Evolutionary conservation across 2,797 vertebrate genomes (phyloP).

Genomic region (Aldrovandia affinis): DNA sequence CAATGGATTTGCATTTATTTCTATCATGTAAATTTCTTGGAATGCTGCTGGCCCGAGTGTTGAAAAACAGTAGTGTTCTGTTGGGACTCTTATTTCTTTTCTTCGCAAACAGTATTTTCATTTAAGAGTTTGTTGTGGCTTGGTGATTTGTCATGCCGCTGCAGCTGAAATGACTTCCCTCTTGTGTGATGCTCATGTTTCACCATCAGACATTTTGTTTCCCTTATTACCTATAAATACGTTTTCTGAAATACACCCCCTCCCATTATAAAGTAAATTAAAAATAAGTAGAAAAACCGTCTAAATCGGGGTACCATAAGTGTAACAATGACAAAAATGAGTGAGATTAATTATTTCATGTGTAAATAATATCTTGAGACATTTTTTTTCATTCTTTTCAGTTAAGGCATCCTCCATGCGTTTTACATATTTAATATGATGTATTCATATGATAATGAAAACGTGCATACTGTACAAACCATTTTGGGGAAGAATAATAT

Average conservation of each 20-base stretch:
- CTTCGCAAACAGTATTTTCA: neutral
- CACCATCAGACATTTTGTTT: neutral
- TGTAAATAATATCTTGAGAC: neutral
- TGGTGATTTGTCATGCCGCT: neutral
- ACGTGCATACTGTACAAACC: neutral
- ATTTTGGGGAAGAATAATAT: neutral
- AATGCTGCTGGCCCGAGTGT: neutral
- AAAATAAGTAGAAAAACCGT: no score
- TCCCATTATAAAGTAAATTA: no score
- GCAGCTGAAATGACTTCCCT: neutral
- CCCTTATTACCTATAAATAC: neutral
- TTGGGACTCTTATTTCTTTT: neutral
- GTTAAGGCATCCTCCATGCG: neutral
- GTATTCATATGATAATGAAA: neutral
- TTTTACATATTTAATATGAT: neutral
- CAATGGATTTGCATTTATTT: neutral
- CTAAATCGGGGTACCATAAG: no score
- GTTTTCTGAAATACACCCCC: neutral
- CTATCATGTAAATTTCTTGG: neutral
- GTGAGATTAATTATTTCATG: neutral
- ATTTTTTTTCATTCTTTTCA: neutral
- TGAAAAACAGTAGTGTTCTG: neutral
- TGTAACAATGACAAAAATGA: no score
- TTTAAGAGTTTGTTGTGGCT: neutral
- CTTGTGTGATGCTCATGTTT: neutral